Percentiles rank a stretch among this genome's conserved stretches.
phyloP scores from a whole-genome alignment of 1,140 invertebrate genomes.

The Pomacea maculata region DNA sequence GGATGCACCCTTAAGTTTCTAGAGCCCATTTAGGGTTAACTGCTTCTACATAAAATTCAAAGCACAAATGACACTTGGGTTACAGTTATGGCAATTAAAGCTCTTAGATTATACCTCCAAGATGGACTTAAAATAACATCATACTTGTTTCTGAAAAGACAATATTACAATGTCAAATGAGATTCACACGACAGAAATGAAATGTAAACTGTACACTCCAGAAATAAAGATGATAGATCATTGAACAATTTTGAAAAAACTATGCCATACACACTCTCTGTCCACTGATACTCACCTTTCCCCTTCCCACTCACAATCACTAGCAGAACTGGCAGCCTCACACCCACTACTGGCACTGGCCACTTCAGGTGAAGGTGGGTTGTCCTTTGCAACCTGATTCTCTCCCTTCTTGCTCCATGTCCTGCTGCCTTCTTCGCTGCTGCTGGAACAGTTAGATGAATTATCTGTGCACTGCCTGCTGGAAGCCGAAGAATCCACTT shows the following conservation, averaged over 20 bases:
- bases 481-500: too few relatives aligned
- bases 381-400: not conserved
- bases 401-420: not conserved
- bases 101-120: too few relatives aligned
- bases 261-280: too few relatives aligned
- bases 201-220: not conserved
- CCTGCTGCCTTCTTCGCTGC: conserved; percentile 1
- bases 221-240: not conserved
- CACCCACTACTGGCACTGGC: conserved; percentile 12
- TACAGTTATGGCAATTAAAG: too few relatives aligned
- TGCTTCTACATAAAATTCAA: too few relatives aligned
- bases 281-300: conserved; percentile 43
- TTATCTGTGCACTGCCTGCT: conserved; percentile 11
- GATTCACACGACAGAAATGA: not conserved
- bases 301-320: conserved; percentile 54
- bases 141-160: too few relatives aligned
- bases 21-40: too few relatives aligned
- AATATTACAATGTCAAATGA: not conserved
- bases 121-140: too few relatives aligned
- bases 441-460: conserved; percentile 12
- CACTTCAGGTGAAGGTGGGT: not conserved
- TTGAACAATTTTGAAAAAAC: too few relatives aligned
- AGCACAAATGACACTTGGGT: too few relatives aligned
- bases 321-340: conserved; percentile 35
- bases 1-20: too few relatives aligned